Conservation (phyloP, 2,797 vertebrate species). For the Kryptopterus vitreolus region DNA sequence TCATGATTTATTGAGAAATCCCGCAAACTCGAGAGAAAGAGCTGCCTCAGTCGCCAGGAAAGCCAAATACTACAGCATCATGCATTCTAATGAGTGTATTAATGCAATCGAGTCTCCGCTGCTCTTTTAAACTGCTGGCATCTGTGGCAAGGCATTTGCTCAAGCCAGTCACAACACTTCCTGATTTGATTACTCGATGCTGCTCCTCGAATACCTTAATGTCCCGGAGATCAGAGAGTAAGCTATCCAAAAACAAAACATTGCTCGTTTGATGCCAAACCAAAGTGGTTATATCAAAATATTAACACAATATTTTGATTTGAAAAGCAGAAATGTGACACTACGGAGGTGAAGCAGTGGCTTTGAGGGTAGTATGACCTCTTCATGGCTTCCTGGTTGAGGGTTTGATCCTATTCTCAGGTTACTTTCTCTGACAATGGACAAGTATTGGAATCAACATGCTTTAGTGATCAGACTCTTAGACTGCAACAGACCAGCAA, state of each 20-base stretch:
- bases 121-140: constrained; percentile 4
- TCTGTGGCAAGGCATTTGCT: constrained; percentile 39
- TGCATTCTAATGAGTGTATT: constrained; percentile 38
- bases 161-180: constrained; percentile 28
- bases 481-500: not conserved
- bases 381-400: not conserved
- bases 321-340: not conserved
- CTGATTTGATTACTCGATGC: constrained; percentile 45
- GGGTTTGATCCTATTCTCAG: not conserved
- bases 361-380: no score
- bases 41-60: not conserved
- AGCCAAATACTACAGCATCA: not conserved
- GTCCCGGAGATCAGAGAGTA: constrained; percentile 5
- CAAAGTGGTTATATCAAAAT: constrained; percentile 1
- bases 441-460: not conserved
- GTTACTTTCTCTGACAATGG: not conserved
- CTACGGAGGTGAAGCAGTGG: not conserved
- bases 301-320: not conserved
- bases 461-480: not conserved
- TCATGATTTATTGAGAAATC: constrained; percentile 23
- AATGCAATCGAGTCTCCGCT: not conserved
- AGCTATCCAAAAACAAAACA: not conserved
- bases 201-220: constrained; percentile 12
- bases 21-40: not conserved
- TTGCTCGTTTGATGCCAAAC: not conserved